Base-by-base conservation (phyloP, 2,113 vertebrate species). In the Aspiorhynchus laticeps region DNA sequence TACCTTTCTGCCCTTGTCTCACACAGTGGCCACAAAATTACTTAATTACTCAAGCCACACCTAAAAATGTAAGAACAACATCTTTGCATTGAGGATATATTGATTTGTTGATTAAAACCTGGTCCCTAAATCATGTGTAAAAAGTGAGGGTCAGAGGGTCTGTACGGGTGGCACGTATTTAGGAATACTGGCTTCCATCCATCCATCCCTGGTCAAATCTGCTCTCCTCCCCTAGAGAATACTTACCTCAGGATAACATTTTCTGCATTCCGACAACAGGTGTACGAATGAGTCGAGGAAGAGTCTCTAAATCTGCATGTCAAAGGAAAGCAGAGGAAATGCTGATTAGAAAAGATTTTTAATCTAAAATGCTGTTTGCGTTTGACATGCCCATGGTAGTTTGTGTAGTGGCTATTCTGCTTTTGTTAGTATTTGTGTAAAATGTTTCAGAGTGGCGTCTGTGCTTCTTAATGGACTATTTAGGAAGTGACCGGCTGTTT, bases 361-460 rank as follows among this genome's bases (percentile, higher is more conserved):
- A 90, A 86, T 90, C 90, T 90, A 88, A 91, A 92, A 89, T 41
- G n/a, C 26, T 91, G 88, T 93, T 93, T 90, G 92, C 90, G 86
- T 90, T 90, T 87, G 78, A 28, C 75, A 76, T 24, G 28, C 4
- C 51, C 31, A 28, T 74, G 71, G 81, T 85, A 88, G 48, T 80
- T 80, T 89, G 51, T 75, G 74, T 78, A 85, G 67, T 87, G 26
- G 33, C 67, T 86, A 26, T 82, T 59, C 80, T 80, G 87, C 87
- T 84, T 71, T 56, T 85, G 83, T 89, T 85, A 48, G 77, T 56
- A 79, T 85, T 28, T 38, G 85, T 78, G 75, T 89, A 65, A 83
- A 71, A n/a, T 67, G 38, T 85, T 79, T 79, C 28, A 83, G 53
- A 77, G 82, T 76, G 81, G 65, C n/a, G 7, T 38, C 38, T 5